phyloP scores from a whole-genome alignment of 30 jellyfish, hydroid and myxozoan species.

The Aurelia sp. region DNA sequence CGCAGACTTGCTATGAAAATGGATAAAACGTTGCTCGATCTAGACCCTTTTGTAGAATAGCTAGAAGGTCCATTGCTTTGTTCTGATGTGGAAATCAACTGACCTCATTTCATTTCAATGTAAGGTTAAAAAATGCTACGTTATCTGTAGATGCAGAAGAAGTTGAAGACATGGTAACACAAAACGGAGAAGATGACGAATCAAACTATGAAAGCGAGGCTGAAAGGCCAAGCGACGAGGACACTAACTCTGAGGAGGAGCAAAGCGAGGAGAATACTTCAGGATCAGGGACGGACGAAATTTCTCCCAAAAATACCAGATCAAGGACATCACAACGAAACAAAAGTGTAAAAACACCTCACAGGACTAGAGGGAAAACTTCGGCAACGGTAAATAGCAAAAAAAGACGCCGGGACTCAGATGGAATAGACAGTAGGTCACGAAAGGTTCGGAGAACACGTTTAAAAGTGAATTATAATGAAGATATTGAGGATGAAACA shows the following conservation, averaged over 20 bases:
- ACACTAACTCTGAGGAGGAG: slow-evolving; percentile 4
- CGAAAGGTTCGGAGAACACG: slow-evolving; percentile 70
- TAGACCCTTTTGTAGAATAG: no score
- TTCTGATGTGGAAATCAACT: no score
- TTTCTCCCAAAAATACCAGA: no score
- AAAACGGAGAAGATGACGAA: slow-evolving; percentile 5
- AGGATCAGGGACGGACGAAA: slow-evolving; percentile 28
- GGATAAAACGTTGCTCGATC: no score
- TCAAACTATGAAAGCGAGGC: slow-evolving; percentile 27
- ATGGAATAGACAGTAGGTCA: slow-evolving; percentile 32
- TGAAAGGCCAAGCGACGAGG: slow-evolving; percentile 22
- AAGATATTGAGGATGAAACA: slow-evolving; percentile 59
- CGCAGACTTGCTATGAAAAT: no score
- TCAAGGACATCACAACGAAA: no score
- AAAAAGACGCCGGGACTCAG: slow-evolving; percentile 39
- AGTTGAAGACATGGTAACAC: neutral
- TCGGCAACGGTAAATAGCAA: slow-evolving; percentile 6
- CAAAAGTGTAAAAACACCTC: no score
- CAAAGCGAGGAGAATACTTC: slow-evolving; percentile 28
- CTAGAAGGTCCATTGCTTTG: no score
- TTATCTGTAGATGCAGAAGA: slow-evolving; percentile 29
- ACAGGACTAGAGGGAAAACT: slow-evolving; percentile 7
- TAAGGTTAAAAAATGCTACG: no score
- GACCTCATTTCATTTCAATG: no score
- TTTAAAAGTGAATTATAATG: slow-evolving; percentile 55